These are phyloP conservation scores for Agonopterix subpropinquella DNA, from an alignment of 2,888 invertebrate species.

Conservation along the genomic window DNA sequence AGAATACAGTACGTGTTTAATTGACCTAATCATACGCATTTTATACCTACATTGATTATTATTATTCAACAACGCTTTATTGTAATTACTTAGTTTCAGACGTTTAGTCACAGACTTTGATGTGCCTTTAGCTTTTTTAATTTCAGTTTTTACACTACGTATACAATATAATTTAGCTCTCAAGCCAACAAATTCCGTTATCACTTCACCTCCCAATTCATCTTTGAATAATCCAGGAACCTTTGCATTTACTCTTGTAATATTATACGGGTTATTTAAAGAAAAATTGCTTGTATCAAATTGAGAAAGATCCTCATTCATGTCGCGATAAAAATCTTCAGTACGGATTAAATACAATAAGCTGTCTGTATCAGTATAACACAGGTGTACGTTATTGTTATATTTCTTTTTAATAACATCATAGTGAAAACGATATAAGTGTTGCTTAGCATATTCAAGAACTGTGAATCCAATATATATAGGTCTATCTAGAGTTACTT, in stretches of 20 bases:
- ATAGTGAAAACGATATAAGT: conserved; percentile 12
- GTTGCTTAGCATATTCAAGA: conserved; percentile 10
- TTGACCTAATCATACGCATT: too few relatives aligned
- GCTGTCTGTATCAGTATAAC: conserved; percentile 11
- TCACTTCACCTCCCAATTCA: conserved; percentile 11
- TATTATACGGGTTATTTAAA: conserved; percentile 1
- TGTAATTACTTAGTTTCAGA: too few relatives aligned
- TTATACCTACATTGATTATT: too few relatives aligned
- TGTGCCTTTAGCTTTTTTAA: too few relatives aligned
- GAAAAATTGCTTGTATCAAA: conserved; percentile 13
- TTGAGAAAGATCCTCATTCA: conserved; percentile 4
- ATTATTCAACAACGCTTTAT: too few relatives aligned
- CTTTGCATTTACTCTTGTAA: conserved; percentile 8
- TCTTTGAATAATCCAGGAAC: conserved; percentile 11
- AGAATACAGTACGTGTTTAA: too few relatives aligned
- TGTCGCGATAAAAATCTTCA: conserved; percentile 9
- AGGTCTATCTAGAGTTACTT: conserved; percentile 7
- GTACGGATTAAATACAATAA: conserved; percentile 8
- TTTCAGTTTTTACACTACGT: too few relatives aligned
- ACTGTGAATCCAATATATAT: conserved; percentile 8
- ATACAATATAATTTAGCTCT: conserved; percentile 4
- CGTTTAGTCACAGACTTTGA: too few relatives aligned
- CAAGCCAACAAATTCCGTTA: conserved; percentile 9
- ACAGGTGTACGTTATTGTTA: conserved; percentile 1
- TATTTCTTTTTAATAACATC: conserved; percentile 4